Conservation (phyloP, 2,797 vertebrate genomes). For the Notolabrus celidotus region DNA sequence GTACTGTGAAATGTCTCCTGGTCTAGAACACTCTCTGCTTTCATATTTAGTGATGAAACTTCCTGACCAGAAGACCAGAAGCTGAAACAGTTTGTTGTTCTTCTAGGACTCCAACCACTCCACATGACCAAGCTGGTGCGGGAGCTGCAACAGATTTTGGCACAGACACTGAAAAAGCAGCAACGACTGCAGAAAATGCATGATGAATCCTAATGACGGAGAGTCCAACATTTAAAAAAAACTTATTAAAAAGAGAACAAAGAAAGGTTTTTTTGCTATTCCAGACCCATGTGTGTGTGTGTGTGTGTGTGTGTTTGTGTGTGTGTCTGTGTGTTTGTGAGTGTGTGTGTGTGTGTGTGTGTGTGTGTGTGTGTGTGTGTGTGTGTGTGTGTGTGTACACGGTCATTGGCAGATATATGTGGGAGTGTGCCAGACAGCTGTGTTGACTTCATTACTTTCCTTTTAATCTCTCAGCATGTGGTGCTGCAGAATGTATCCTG, state of each 20-base stretch:
- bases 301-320: conserved; percentile 20
- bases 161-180: too few relatives aligned
- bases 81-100: too few relatives aligned
- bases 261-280: neutral
- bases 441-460: conserved; percentile 51
- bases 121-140: too few relatives aligned
- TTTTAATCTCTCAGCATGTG: conserved; percentile 53
- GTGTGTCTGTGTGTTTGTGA: conserved; percentile 23
- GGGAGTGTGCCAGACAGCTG: conserved; percentile 41
- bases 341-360: conserved; percentile 20
- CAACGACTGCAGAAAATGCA: too few relatives aligned
- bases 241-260: neutral
- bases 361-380: conserved; percentile 18
- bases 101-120: too few relatives aligned
- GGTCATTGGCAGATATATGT: conserved; percentile 3
- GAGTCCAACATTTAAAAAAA: too few relatives aligned
- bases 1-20: too few relatives aligned
- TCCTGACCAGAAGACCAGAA: too few relatives aligned
- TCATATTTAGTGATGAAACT: too few relatives aligned
- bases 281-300: conserved; percentile 10
- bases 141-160: too few relatives aligned
- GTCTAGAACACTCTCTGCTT: too few relatives aligned
- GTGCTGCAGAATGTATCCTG: neutral
- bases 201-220: too few relatives aligned
- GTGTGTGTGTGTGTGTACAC: conserved; percentile 26